These are phyloP conservation scores for Hemiprocne comata DNA, from an alignment of 2,113 vertebrate species.

Conservation along the genomic window DNA sequence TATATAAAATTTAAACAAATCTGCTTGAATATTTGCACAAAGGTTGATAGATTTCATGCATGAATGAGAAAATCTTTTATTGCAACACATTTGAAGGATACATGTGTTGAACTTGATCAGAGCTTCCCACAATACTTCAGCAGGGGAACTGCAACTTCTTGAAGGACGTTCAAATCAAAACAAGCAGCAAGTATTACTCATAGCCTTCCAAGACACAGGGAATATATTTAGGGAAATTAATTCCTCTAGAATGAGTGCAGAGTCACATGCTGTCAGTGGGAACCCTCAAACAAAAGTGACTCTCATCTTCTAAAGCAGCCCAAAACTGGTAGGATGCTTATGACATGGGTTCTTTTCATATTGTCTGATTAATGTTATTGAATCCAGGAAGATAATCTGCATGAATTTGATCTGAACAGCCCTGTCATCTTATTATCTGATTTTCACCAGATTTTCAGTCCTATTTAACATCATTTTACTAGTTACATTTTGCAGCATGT, in stretches of 20 bases:
- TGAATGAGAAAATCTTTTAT: not conserved
- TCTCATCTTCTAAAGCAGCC: not conserved
- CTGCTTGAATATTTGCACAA: not conserved
- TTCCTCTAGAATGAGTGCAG: not conserved
- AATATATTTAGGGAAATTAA: not conserved
- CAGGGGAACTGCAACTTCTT: not conserved
- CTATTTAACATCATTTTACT: not conserved
- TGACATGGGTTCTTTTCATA: not conserved
- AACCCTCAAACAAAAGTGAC: not conserved
- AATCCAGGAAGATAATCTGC: not conserved
- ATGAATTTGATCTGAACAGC: not conserved
- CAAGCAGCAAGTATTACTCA: not conserved
- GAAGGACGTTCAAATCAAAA: not conserved
- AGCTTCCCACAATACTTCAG: not conserved
- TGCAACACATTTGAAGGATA: not conserved
- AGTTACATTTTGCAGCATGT: fast-evolving
- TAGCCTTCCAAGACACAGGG: not conserved
- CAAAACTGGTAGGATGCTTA: not conserved
- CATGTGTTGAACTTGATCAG: not conserved
- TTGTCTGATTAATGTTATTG: not conserved
- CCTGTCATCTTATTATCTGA: not conserved
- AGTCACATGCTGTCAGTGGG: not conserved
- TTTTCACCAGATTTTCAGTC: not conserved
- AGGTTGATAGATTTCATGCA: not conserved
- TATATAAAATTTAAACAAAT: no score